Percentiles rank a stretch among this genome's conserved stretches.
Evolutionary conservation across 2,888 invertebrate species (phyloP).

Genomic region (Charanyca ferruginea): DNA sequence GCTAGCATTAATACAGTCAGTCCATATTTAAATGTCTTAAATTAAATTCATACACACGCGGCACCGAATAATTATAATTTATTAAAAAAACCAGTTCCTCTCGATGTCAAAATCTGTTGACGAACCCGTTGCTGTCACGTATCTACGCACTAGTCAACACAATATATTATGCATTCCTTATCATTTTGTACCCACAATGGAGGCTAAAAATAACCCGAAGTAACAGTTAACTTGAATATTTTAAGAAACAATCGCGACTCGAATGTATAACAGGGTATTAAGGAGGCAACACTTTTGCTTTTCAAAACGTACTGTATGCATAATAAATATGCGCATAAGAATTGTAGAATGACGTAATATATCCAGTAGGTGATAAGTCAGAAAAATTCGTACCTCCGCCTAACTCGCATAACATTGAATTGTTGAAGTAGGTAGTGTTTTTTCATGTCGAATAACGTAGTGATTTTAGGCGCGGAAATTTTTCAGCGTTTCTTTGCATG

Average conservation of each 20-base stretch:
- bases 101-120: background rate
- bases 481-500: too few species aligned
- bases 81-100: background rate
- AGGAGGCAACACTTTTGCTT: slow-evolving; percentile 52
- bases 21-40: slow-evolving; percentile 9
- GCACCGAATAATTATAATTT: background rate
- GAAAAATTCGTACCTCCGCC: slow-evolving; percentile 25
- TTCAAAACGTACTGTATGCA: slow-evolving; percentile 33
- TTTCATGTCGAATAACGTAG: background rate
- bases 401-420: slow-evolving; percentile 8
- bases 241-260: slow-evolving; percentile 51
- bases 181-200: slow-evolving; percentile 29
- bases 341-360: slow-evolving; percentile 44
- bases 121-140: background rate
- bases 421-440: slow-evolving; percentile 7
- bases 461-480: too few species aligned
- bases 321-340: slow-evolving; percentile 62
- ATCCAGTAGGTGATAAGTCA: slow-evolving; percentile 1
- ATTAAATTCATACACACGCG: background rate
- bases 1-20: too few species aligned
- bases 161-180: slow-evolving; percentile 27
- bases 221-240: slow-evolving; percentile 55
- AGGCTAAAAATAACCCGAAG: slow-evolving; percentile 56
- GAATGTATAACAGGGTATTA: slow-evolving; percentile 37
- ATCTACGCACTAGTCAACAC: slow-evolving; percentile 4